A percentile compares a stretch with the other conserved stretches of the same genome.
phyloP scores from a whole-genome alignment of 2,888 invertebrate species.

The Quadriops clusia region DNA sequence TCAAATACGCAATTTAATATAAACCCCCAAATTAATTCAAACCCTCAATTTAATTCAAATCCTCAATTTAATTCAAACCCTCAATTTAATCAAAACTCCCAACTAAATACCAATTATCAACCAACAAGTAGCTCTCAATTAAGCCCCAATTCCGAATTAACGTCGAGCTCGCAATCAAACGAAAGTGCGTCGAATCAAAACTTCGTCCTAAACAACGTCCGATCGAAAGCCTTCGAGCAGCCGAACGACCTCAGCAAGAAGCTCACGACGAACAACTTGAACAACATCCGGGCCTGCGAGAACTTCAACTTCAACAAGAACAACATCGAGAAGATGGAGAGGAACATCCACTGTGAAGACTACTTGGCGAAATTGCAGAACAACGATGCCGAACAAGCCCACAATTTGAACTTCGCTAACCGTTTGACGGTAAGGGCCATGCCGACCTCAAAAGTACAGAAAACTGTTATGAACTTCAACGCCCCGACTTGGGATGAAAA shows the following conservation, averaged over 20 bases:
- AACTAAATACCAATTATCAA: too few relatives aligned
- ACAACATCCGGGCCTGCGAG: slow-evolving; percentile 32
- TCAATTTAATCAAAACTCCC: too few relatives aligned
- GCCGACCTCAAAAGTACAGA: slow-evolving; percentile 43
- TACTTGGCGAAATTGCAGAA: slow-evolving; percentile 19
- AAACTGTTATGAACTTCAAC: slow-evolving; percentile 11
- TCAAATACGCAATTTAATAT: too few relatives aligned
- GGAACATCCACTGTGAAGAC: slow-evolving; percentile 6
- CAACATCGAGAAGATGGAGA: slow-evolving; percentile 19
- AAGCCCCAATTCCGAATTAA: too few relatives aligned
- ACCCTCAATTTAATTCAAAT: too few relatives aligned
- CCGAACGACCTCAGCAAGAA: slow-evolving; percentile 16
- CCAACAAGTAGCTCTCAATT: too few relatives aligned
- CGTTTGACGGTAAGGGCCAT: slow-evolving; percentile 54
- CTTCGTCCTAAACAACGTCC: slow-evolving; percentile 16
- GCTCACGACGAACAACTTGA: slow-evolving; percentile 28
- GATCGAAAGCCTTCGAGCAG: slow-evolving; percentile 14
- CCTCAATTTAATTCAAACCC: too few relatives aligned
- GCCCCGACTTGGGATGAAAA: slow-evolving; percentile 22
- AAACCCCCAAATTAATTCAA: too few relatives aligned
- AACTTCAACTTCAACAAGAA: slow-evolving; percentile 23
- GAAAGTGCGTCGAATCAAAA: too few relatives aligned
- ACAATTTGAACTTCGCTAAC: too few relatives aligned
- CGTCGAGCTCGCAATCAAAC: too few relatives aligned
- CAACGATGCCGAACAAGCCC: slow-evolving; percentile 18